Evolutionary conservation across 2,888 invertebrate genomes (phyloP).

Genomic region (Drosophila paramelanica): DNA sequence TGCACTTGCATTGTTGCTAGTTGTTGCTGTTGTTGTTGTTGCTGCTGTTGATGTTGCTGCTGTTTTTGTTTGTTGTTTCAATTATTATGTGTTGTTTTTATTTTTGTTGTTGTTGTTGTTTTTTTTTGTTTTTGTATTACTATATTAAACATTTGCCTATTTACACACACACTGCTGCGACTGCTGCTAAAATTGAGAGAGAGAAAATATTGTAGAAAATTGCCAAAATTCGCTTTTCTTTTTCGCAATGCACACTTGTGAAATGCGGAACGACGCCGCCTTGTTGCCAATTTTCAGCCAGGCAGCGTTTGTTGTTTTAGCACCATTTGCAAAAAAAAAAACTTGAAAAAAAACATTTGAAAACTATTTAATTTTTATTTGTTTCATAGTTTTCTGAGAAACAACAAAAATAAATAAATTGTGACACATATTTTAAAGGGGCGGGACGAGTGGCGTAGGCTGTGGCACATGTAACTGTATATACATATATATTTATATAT

Average conservation of each 20-base stretch:
- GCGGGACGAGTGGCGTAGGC: constrained; percentile 1
- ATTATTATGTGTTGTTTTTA: constrained; percentile 1
- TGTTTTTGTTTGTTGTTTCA: not conserved
- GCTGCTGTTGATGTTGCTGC: constrained; percentile 7
- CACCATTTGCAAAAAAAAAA: constrained; percentile 35
- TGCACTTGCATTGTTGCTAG: constrained; percentile 31
- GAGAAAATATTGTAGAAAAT: constrained; percentile 1
- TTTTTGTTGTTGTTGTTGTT: not conserved
- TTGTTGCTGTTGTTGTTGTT: constrained; percentile 23
- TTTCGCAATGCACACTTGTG: not conserved
- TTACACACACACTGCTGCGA: constrained; percentile 48
- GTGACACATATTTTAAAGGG: constrained; percentile 46
- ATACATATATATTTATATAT: not conserved
- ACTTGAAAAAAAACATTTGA: constrained; percentile 40
- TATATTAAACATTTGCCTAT: constrained; percentile 51
- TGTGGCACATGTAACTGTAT: not conserved
- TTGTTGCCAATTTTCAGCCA: constrained; percentile 40
- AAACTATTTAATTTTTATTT: constrained; percentile 5
- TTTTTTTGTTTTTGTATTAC: constrained; percentile 12
- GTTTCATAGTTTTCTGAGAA: not conserved
- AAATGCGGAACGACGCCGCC: constrained; percentile 44
- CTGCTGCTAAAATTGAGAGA: constrained; percentile 33
- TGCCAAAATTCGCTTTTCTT: not conserved
- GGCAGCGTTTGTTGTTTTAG: constrained; percentile 16
- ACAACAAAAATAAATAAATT: constrained; percentile 16